Evolutionary conservation across 1,140 invertebrate genomes (phyloP).

Genomic region (Drosophila oshimai): DNA sequence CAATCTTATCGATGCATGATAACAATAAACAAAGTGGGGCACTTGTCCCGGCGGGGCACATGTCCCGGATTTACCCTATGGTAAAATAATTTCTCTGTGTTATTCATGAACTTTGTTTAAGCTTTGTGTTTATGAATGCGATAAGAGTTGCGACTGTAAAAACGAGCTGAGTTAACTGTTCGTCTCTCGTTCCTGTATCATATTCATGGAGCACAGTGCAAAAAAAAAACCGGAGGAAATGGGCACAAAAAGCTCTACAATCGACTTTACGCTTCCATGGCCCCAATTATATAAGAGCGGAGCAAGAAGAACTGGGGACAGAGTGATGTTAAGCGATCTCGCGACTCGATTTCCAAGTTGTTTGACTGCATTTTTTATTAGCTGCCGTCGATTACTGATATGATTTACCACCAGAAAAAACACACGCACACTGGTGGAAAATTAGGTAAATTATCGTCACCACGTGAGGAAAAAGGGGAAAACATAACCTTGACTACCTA

Average conservation of each 20-base stretch:
- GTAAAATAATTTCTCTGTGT: not conserved
- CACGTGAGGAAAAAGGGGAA: not conserved
- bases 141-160: constrained; percentile 18
- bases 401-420: constrained; percentile 33
- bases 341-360: constrained; percentile 40
- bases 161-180: constrained; percentile 13
- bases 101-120: constrained; percentile 22
- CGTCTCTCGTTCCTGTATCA: not conserved
- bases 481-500: constrained; percentile 1
- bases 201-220: constrained; percentile 7
- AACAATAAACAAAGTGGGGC: too few relatives aligned
- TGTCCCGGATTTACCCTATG: too few relatives aligned
- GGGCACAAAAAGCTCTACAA: constrained; percentile 7
- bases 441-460: not conserved
- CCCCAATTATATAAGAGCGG: constrained; percentile 24
- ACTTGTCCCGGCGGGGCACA: too few relatives aligned
- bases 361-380: constrained; percentile 52
- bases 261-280: constrained; percentile 30
- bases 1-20: too few relatives aligned
- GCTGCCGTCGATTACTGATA: constrained; percentile 29
- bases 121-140: constrained; percentile 13
- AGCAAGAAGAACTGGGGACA: not conserved
- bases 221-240: constrained; percentile 9
- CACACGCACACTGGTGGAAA: not conserved
- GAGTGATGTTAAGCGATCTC: not conserved